Evolutionary conservation across 2,797 vertebrate species (phyloP).

Genomic region (Bucorvus abyssinicus): DNA sequence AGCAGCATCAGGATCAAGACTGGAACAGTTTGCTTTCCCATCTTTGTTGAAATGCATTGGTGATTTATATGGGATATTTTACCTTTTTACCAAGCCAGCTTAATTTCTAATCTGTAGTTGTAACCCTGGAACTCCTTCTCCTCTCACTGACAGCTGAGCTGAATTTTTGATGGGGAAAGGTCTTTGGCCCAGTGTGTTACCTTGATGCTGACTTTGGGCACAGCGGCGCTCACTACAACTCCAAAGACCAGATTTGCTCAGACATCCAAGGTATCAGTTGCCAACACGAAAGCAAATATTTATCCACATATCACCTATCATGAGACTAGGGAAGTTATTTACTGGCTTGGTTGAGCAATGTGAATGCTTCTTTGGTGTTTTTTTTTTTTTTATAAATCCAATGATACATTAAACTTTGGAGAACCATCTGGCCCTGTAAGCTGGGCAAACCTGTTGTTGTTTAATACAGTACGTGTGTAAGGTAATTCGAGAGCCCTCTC

Average conservation of each 20-base stretch:
- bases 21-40: not conserved
- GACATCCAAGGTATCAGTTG: not conserved
- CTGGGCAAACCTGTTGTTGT: not conserved
- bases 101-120: not conserved
- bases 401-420: not conserved
- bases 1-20: not conserved
- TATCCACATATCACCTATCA: not conserved
- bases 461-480: not conserved
- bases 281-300: not conserved
- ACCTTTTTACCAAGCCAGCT: not conserved
- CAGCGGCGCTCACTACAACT: accelerated
- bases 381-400: not conserved
- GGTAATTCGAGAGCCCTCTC: not conserved
- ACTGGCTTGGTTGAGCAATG: not conserved
- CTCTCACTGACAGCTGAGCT: not conserved
- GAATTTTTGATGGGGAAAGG: not conserved
- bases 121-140: not conserved
- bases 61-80: not conserved
- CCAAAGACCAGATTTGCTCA: not conserved
- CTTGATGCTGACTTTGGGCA: not conserved
- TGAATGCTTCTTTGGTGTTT: not conserved
- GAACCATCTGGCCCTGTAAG: not conserved
- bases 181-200: not conserved
- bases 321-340: not conserved
- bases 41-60: not conserved